Evolutionary conservation across 2,113 vertebrate species (phyloP).

Genomic region (Apteryx owenii): DNA sequence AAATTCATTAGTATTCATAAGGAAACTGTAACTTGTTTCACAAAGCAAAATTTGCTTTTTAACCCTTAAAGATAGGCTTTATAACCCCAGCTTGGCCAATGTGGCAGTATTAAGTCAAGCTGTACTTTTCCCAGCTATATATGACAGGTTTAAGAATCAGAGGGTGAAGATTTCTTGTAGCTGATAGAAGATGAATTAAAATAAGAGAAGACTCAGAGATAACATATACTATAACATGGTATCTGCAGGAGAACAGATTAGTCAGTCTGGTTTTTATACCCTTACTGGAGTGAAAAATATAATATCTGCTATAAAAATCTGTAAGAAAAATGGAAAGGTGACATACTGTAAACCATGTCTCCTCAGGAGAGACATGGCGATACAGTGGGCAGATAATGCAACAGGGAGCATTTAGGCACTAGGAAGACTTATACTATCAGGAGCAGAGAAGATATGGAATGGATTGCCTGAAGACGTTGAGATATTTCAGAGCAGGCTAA

Average conservation of each 20-base stretch:
- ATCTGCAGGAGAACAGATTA: not conserved
- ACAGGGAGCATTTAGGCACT: not conserved
- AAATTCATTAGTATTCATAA: not conserved
- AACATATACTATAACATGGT: not conserved
- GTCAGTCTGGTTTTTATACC: not conserved
- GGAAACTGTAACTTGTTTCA: not conserved
- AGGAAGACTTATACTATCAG: not conserved
- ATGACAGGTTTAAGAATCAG: not conserved
- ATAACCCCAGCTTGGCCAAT: not conserved
- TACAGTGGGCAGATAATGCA: not conserved
- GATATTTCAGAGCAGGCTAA: not conserved
- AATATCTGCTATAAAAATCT: not conserved
- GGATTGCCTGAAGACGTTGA: not conserved
- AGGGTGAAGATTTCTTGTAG: not conserved
- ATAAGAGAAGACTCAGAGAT: not conserved
- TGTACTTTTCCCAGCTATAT: not conserved
- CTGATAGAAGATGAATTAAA: not conserved
- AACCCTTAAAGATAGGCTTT: not conserved
- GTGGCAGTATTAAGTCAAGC: not conserved
- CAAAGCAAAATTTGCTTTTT: not conserved
- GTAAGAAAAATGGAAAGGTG: not conserved
- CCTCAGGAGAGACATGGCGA: not conserved
- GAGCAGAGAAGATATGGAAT: not conserved
- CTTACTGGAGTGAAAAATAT: not conserved
- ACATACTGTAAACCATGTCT: not conserved